Percentiles rank a stretch among this genome's conserved stretches.
These are phyloP conservation scores for Trichonephila inaurata DNA, from an alignment of 1,140 invertebrate species.

Conservation along the genomic window DNA sequence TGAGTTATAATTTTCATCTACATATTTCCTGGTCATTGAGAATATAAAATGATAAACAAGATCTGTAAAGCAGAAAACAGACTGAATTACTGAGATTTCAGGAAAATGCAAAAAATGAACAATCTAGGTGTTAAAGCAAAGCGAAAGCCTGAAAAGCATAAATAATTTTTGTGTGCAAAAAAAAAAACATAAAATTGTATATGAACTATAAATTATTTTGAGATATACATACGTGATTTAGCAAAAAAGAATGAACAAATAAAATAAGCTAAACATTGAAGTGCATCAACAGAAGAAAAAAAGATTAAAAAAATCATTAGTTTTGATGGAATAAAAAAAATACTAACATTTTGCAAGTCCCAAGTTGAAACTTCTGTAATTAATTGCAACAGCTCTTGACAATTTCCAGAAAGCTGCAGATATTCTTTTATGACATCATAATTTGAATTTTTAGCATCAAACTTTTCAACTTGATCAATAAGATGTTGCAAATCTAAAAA, in stretches of 20 bases:
- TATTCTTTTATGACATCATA: slow-evolving; percentile 71
- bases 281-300: background rate
- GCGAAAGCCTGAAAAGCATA: too few species aligned
- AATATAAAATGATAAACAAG: too few species aligned
- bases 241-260: background rate
- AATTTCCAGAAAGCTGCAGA: slow-evolving; percentile 53
- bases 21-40: too few species aligned
- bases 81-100: too few species aligned
- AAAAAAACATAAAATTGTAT: too few species aligned
- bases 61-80: too few species aligned
- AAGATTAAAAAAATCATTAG: background rate
- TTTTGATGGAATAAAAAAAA: background rate
- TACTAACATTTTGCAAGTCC: slow-evolving; percentile 50
- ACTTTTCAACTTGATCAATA: slow-evolving; percentile 55
- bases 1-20: too few species aligned
- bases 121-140: too few species aligned
- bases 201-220: too few species aligned
- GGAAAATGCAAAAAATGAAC: too few species aligned
- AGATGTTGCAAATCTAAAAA: slow-evolving; percentile 61
- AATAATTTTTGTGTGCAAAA: too few species aligned
- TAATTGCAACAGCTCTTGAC: slow-evolving; percentile 49
- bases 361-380: slow-evolving; percentile 3
- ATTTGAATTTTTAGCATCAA: slow-evolving; percentile 33
- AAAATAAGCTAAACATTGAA: background rate
- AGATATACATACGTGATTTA: too few species aligned